These are phyloP conservation scores for Falco columbarius DNA, from an alignment of 2,797 vertebrate genomes.

Conservation along the genomic window DNA sequence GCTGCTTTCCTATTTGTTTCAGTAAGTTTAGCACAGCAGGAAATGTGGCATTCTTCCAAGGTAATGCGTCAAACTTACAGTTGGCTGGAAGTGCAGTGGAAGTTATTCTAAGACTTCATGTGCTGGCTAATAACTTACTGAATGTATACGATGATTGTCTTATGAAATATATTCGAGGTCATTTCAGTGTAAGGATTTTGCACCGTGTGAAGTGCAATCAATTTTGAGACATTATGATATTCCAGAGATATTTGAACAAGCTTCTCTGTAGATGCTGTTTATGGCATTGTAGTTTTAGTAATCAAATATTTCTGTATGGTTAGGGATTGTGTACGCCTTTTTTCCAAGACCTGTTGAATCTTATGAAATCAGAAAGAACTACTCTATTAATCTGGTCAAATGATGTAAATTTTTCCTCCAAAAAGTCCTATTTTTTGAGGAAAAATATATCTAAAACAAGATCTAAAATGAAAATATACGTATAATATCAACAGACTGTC, in stretches of 20 bases:
- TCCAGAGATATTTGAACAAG: constrained; percentile 20
- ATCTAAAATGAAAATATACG: neutral
- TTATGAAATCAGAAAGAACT: neutral
- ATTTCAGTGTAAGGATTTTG: constrained; percentile 54
- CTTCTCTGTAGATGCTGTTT: constrained; percentile 1
- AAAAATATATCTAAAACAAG: neutral
- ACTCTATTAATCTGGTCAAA: neutral
- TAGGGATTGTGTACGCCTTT: neutral
- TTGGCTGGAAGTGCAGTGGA: constrained; percentile 73
- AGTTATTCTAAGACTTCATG: constrained; percentile 70
- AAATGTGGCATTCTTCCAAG: constrained; percentile 69
- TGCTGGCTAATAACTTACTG: constrained; percentile 73
- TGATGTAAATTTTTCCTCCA: neutral
- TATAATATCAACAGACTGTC: neutral
- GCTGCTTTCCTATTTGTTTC: constrained; percentile 82
- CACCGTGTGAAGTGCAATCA: neutral
- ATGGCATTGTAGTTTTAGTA: neutral
- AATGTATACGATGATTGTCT: constrained; percentile 53
- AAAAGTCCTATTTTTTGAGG: neutral
- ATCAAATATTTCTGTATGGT: neutral
- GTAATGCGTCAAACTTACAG: constrained; percentile 70
- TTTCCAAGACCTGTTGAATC: neutral
- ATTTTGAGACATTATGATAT: constrained; percentile 43
- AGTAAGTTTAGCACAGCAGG: constrained; percentile 84
- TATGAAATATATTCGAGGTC: constrained; percentile 61